Evolutionary conservation across 2,888 invertebrate genomes (phyloP).

Genomic region (Nebria salina): DNA sequence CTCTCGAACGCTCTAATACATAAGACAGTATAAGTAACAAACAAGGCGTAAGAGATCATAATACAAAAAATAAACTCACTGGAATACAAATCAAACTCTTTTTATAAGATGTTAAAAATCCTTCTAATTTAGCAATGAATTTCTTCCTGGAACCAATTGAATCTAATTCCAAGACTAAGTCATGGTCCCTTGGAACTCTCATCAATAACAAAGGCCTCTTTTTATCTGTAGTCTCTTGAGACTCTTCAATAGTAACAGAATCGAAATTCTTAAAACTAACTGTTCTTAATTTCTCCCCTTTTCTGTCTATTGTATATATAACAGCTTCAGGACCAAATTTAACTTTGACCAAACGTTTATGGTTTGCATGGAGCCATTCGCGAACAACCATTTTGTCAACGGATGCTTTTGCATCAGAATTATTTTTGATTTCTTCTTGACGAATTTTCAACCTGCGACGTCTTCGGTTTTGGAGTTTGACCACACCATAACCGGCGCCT

Average conservation of each 20-base stretch:
- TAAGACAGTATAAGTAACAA: conserved; percentile 10
- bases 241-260: conserved; percentile 86
- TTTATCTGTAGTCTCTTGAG: conserved; percentile 79
- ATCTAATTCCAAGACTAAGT: conserved; percentile 91
- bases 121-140: conserved; percentile 87
- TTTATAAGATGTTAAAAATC: conserved; percentile 84
- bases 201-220: conserved; percentile 85
- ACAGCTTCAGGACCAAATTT: conserved; percentile 90
- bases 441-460: conserved; percentile 82
- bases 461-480: conserved; percentile 88
- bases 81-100: conserved; percentile 80
- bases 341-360: conserved; percentile 87
- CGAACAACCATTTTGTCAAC: conserved; percentile 93
- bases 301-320: conserved; percentile 87
- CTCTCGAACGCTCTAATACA: conserved; percentile 75
- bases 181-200: conserved; percentile 88
- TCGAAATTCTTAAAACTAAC: conserved; percentile 81
- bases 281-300: conserved; percentile 89
- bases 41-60: background rate
- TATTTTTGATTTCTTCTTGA: conserved; percentile 73
- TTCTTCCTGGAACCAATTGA: conserved; percentile 82
- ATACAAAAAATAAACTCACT: conserved; percentile 60
- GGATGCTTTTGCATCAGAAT: conserved; percentile 69
- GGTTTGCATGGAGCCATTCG: conserved; percentile 93
- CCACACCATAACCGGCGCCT: conserved; percentile 91